Evolutionary conservation across 2,888 invertebrate genomes (phyloP).

Genomic region (Cartodere bifasciata): DNA sequence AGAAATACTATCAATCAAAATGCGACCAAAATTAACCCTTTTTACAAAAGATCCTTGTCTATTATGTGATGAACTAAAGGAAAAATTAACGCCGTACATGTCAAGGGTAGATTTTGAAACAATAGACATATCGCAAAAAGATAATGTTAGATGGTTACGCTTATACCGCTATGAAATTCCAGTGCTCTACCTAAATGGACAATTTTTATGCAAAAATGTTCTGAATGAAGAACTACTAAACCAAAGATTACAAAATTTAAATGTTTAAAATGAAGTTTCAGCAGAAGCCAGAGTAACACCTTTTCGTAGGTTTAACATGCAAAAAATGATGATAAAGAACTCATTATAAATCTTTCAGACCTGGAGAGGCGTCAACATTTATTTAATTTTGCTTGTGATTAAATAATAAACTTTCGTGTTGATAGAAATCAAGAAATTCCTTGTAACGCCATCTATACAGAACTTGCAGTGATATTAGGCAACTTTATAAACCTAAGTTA

Average conservation of each 20-base stretch:
- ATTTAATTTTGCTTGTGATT: too few species aligned
- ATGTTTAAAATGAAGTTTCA: background rate
- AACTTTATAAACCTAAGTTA: too few species aligned
- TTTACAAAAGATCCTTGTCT: conserved; percentile 74
- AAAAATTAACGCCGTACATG: conserved; percentile 46
- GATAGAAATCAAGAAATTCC: too few species aligned
- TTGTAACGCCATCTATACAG: too few species aligned
- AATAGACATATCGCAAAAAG: conserved; percentile 62
- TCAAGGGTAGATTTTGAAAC: conserved; percentile 52
- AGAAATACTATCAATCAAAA: conserved; percentile 29
- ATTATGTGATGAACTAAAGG: conserved; percentile 68
- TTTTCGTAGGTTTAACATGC: too few species aligned
- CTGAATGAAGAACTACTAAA: conserved; percentile 45
- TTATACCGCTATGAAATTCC: conserved; percentile 78
- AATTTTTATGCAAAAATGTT: conserved; percentile 66
- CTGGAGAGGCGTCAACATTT: too few species aligned
- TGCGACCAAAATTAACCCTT: conserved; percentile 55
- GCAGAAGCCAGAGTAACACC: too few species aligned
- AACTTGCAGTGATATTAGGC: too few species aligned
- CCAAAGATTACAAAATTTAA: conserved; percentile 17
- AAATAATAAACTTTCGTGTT: too few species aligned
- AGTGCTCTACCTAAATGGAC: conserved; percentile 72
- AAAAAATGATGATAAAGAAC: too few species aligned
- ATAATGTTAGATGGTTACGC: conserved; percentile 58
- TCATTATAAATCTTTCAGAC: too few species aligned